Evolutionary conservation across 2,888 invertebrate species (phyloP).

Genomic region (Torymus aiolomorphi): DNA sequence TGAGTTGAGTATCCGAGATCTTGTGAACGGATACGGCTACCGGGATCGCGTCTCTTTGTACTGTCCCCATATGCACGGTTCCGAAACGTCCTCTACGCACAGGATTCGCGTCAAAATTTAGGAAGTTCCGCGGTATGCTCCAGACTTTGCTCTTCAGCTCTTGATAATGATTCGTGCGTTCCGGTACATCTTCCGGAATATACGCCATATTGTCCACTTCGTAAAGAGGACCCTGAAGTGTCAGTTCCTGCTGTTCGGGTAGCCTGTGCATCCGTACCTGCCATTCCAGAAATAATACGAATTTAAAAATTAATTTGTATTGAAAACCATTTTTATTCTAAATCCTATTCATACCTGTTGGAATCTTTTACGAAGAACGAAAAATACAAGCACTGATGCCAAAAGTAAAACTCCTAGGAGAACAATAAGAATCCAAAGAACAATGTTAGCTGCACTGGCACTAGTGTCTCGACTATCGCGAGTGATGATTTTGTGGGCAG

Average conservation of each 20-base stretch:
- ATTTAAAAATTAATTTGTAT: background rate
- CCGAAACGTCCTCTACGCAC: conserved; percentile 88
- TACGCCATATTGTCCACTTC: conserved; percentile 89
- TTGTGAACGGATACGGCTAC: conserved; percentile 81
- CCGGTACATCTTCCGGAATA: conserved; percentile 83
- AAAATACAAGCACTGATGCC: conserved; percentile 80
- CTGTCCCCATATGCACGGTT: conserved; percentile 83
- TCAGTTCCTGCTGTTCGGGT: conserved; percentile 82
- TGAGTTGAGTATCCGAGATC: conserved; percentile 79
- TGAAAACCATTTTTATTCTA: background rate
- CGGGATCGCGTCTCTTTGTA: conserved; percentile 80
- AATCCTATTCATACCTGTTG: conserved; percentile 71
- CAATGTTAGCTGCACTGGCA: conserved; percentile 66
- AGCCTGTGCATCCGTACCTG: conserved; percentile 75
- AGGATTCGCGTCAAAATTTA: conserved; percentile 84
- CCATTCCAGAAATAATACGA: conserved; percentile 3
- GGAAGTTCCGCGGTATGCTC: conserved; percentile 83
- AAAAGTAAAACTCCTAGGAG: conserved; percentile 82
- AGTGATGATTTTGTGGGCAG: conserved; percentile 27
- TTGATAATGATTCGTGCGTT: conserved; percentile 83
- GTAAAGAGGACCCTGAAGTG: conserved; percentile 86
- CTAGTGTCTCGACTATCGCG: conserved; percentile 23
- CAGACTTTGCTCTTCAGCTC: conserved; percentile 86
- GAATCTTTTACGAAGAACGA: conserved; percentile 77
- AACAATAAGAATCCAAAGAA: conserved; percentile 83